Evolutionary conservation across 2,888 invertebrate genomes (phyloP), one percentile per base, ranked within the genome.

Genomic region (Ernsta delagoae): DNA sequence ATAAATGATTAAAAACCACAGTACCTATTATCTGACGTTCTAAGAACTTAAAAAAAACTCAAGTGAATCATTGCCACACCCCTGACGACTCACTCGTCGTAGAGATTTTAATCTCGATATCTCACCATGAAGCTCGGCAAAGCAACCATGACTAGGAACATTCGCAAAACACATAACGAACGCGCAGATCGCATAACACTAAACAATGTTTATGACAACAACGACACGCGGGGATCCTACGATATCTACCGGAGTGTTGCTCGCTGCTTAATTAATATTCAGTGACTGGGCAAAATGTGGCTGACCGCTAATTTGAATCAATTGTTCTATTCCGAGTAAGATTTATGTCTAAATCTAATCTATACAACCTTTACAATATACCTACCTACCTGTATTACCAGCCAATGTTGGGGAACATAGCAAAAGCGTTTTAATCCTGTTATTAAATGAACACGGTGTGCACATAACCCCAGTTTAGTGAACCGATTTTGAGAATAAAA

Each of bases 261-360:
- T 77, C 66, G 69, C 70, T 75, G 76, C 79, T 86, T 92, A 92
- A 92, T 92, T 91, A 91, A 88, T 87, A 90, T 87, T 86, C 83
- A 82, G 84, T 92, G 91, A 92, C 89, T 86, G 77, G 80, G 81
- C 89, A 81, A 80, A 82, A 83, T 77, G 57, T 65, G 70, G 77
- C 74, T 75, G 75, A 78, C 77, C 78, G 77, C 83, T 88, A 87
- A 89, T 88, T 66, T 66, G 53, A 66, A 66, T 54, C 66, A 66
- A 66, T 66, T 66, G 66, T 66, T 66, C 66, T 54, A 59, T 59
- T 59, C 65, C 31, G 65, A 59, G 24, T 66, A 54, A 39, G 43
- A 66, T 60, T 59, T 66, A 60, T 59, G 65, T 65, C 59, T 50
- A 53, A 59, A 65, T 61, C 34, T 48, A n/a, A 50, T 16, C 61